phyloP scores from a whole-genome alignment of 1,140 invertebrate genomes.

The Heliothis subflexa region DNA sequence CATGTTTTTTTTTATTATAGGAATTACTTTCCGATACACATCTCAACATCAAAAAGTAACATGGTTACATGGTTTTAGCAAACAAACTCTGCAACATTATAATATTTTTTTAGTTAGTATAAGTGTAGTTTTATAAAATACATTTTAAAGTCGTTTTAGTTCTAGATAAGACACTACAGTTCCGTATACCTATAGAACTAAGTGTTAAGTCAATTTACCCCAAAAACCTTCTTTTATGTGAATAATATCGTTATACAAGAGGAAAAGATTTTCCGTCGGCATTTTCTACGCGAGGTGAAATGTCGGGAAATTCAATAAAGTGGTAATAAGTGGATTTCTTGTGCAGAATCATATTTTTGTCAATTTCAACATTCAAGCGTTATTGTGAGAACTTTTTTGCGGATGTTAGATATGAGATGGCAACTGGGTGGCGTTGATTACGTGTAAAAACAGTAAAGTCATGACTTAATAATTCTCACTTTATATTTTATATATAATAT shows the following conservation, averaged over 20 bases:
- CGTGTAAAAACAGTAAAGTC: background rate
- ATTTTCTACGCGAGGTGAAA: constrained; percentile 62
- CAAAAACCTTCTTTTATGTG: constrained; percentile 50
- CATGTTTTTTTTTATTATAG: too few species aligned
- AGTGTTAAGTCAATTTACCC: constrained; percentile 44
- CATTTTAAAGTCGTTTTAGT: constrained; percentile 1
- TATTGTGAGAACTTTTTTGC: constrained; percentile 59
- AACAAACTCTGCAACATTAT: too few species aligned
- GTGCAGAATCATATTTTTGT: constrained; percentile 65
- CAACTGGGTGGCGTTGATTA: background rate
- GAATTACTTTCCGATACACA: too few species aligned
- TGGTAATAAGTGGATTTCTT: constrained; percentile 73
- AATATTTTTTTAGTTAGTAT: too few species aligned
- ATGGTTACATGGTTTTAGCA: too few species aligned
- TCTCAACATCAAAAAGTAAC: too few species aligned
- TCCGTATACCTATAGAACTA: background rate
- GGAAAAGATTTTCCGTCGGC: constrained; percentile 57
- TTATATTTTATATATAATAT: too few species aligned
- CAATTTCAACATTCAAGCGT: constrained; percentile 59
- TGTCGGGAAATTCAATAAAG: constrained; percentile 74
- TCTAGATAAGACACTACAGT: background rate
- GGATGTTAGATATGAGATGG: constrained; percentile 15
- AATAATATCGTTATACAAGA: constrained; percentile 58
- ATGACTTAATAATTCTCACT: too few species aligned
- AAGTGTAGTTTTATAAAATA: too few species aligned